Evolutionary conservation across 2,888 invertebrate genomes (phyloP).

Genomic region (Brachynemurus nebulosus): DNA sequence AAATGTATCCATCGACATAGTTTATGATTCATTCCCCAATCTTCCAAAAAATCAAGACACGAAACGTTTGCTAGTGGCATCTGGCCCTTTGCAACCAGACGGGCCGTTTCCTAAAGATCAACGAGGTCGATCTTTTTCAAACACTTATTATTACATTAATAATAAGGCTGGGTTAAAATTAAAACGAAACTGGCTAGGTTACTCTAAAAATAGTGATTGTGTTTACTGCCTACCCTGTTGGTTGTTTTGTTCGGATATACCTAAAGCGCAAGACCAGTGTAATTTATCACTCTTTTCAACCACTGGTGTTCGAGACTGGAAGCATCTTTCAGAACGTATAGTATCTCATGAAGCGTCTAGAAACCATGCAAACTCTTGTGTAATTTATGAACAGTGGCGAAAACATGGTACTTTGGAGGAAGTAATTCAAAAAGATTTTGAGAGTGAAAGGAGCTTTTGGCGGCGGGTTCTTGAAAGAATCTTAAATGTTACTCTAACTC

Average conservation of each 20-base stretch:
- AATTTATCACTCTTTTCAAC: background rate
- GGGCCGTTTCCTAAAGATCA: conserved; percentile 10
- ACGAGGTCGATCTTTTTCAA: conserved; percentile 17
- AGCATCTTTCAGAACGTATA: conserved; percentile 13
- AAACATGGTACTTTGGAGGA: conserved; percentile 14
- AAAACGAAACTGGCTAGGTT: conserved; percentile 15
- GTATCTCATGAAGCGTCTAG: conserved; percentile 11
- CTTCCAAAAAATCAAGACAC: background rate
- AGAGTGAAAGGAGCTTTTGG: conserved; percentile 16
- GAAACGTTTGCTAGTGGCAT: background rate
- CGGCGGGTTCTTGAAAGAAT: conserved; percentile 13
- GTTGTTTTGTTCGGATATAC: no score
- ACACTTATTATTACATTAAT: conserved; percentile 14
- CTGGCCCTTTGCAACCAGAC: conserved; percentile 4
- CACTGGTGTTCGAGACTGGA: conserved; percentile 13
- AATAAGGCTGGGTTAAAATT: conserved; percentile 14
- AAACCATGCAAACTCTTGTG: conserved; percentile 11
- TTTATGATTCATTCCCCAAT: background rate
- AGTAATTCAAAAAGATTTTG: conserved; percentile 13
- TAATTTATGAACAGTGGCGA: conserved; percentile 12
- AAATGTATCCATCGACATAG: no score
- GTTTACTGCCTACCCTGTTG: conserved; percentile 15
- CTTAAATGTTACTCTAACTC: conserved; percentile 14
- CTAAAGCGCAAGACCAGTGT: no score
- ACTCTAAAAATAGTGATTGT: conserved; percentile 14